Percentiles rank a stretch among this genome's conserved stretches.
These are phyloP conservation scores for Xyrichtys novacula DNA, from an alignment of 2,797 vertebrate species.

Conservation along the genomic window DNA sequence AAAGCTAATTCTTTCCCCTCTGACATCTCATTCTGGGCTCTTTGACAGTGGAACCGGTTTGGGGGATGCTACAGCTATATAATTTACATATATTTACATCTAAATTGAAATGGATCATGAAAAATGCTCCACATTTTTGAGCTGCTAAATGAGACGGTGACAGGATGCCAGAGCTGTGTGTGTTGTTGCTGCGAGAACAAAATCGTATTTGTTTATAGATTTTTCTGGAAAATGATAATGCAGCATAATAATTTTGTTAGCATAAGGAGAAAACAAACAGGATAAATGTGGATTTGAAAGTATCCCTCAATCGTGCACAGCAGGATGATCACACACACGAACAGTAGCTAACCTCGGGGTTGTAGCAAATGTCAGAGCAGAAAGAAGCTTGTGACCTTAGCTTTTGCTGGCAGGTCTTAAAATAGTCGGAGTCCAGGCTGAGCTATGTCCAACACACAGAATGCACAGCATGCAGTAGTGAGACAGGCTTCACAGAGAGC, in stretches of 20 bases:
- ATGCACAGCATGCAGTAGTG: conserved; percentile 44
- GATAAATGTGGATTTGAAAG: conserved; percentile 4
- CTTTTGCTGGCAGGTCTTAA: conserved; percentile 15
- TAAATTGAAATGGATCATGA: conserved; percentile 63
- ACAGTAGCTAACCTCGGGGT: background rate
- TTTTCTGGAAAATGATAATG: conserved; percentile 14
- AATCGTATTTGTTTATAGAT: conserved; percentile 22
- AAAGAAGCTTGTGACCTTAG: conserved; percentile 12
- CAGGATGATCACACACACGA: conserved; percentile 7
- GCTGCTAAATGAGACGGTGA: conserved; percentile 38
- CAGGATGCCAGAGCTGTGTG: background rate
- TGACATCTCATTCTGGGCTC: conserved; percentile 56
- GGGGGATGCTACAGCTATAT: conserved; percentile 27
- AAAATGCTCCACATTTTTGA: conserved; percentile 42
- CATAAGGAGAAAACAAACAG: background rate
- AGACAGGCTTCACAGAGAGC: conserved; percentile 41
- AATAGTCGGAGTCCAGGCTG: conserved; percentile 23
- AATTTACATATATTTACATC: conserved; percentile 75
- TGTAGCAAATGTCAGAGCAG: background rate
- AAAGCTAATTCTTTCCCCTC: conserved; percentile 48
- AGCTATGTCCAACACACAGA: conserved; percentile 17
- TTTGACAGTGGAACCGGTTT: conserved; percentile 45
- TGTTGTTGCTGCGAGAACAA: conserved; percentile 2
- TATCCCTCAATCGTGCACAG: background rate
- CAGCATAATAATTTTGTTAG: conserved; percentile 22